phyloP scores from a whole-genome alignment of 2,888 invertebrate genomes.

The Rhopalosiphum nymphaeae region DNA sequence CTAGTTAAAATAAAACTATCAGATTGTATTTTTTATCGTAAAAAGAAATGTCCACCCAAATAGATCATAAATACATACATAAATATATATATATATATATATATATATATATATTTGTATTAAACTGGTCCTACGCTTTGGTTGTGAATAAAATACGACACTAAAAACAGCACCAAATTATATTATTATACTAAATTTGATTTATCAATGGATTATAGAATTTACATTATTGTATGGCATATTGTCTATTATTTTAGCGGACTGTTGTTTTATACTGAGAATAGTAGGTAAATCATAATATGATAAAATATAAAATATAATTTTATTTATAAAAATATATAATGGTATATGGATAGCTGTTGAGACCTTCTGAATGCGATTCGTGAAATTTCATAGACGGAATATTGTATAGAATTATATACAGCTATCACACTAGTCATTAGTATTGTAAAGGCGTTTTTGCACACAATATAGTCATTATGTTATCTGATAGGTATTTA shows the following conservation, averaged over 20 bases:
- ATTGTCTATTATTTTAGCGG: not conserved
- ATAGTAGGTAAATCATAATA: not conserved
- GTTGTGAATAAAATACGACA: not conserved
- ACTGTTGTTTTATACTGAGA: not conserved
- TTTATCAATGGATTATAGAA: not conserved
- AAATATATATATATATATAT: no score
- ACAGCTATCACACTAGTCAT: not conserved
- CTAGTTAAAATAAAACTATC: not conserved
- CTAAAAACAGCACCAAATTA: not conserved
- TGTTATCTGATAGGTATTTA: not conserved
- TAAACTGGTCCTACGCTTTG: not conserved
- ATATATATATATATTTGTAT: no score
- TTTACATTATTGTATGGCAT: no score
- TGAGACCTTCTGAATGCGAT: not conserved
- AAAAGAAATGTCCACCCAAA: rapidly evolving
- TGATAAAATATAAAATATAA: no score
- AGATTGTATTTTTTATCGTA: not conserved
- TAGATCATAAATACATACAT: not conserved
- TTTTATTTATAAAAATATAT: not conserved
- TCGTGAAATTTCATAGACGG: not conserved
- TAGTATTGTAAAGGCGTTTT: not conserved
- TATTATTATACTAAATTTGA: not conserved
- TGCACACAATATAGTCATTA: not conserved
- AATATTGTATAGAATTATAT: not conserved
- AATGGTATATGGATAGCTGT: not conserved